Percentiles rank a stretch among this genome's conserved stretches.
Evolutionary conservation across 2,797 vertebrate species (phyloP).

Genomic region (Todus mexicanus): DNA sequence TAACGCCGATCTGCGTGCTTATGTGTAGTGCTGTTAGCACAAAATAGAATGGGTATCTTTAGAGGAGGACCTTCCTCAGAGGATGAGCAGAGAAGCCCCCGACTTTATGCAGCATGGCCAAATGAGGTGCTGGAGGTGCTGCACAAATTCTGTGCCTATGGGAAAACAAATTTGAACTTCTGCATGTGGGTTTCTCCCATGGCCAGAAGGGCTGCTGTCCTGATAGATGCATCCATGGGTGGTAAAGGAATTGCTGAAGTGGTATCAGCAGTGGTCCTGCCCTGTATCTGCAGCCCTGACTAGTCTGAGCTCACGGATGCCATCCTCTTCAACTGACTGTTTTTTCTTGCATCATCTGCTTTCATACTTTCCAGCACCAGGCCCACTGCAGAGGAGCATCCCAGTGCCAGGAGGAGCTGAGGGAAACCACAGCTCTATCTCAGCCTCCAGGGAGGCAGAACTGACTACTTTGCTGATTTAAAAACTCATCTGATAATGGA

Average conservation of each 20-base stretch:
- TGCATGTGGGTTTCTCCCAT: not conserved
- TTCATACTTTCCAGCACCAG: not conserved
- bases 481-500: not conserved
- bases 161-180: not conserved
- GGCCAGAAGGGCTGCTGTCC: not conserved
- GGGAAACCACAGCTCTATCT: not conserved
- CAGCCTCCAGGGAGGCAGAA: not conserved
- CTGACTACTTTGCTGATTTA: not conserved
- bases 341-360: not conserved
- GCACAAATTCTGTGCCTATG: not conserved
- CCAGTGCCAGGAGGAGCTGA: not conserved
- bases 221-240: accelerated
- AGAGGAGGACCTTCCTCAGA: not conserved
- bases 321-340: not conserved
- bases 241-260: not conserved
- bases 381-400: not conserved
- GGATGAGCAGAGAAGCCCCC: not conserved
- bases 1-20: accelerated
- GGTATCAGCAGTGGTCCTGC: not conserved
- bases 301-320: not conserved
- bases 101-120: not conserved
- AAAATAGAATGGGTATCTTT: not conserved
- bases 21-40: too few species aligned
- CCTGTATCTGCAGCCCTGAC: not conserved
- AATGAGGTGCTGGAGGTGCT: not conserved